Conservation (phyloP, 2,797 vertebrate genomes). For the Xenentodon cancila region DNA sequence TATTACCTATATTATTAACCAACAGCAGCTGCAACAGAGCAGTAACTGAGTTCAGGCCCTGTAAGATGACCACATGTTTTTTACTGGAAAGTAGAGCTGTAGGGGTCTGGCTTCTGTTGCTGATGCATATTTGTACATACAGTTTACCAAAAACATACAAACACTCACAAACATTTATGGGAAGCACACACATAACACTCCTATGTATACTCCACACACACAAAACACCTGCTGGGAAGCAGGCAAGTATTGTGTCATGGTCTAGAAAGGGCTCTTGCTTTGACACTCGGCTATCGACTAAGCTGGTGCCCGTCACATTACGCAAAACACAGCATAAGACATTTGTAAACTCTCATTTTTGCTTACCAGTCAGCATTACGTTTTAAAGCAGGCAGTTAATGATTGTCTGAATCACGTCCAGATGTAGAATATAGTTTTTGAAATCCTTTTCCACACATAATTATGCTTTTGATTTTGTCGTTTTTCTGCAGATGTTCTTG, state of each 20-base stretch:
- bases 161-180: constrained; percentile 33
- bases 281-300: constrained; percentile 47
- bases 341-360: neutral
- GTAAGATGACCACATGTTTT: neutral
- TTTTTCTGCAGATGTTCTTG: too few relatives aligned
- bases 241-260: constrained; percentile 58
- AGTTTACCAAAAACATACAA: constrained; percentile 22
- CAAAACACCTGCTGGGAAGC: neutral
- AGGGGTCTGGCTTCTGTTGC: constrained; percentile 7
- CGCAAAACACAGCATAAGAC: constrained; percentile 27
- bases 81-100: neutral
- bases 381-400: constrained; percentile 3
- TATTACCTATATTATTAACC: too few relatives aligned
- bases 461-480: too few relatives aligned
- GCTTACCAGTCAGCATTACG: constrained; percentile 4
- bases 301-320: constrained; percentile 50
- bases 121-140: constrained; percentile 6
- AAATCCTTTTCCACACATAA: too few relatives aligned
- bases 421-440: neutral
- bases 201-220: constrained; percentile 11
- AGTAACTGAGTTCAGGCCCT: too few relatives aligned
- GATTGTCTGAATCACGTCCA: constrained; percentile 6
- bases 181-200: constrained; percentile 13
- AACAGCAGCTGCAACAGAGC: too few relatives aligned
- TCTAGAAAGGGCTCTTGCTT: constrained; percentile 61